Evolutionary conservation across 2,797 vertebrate genomes (phyloP).

Genomic region (Balearica regulorum): DNA sequence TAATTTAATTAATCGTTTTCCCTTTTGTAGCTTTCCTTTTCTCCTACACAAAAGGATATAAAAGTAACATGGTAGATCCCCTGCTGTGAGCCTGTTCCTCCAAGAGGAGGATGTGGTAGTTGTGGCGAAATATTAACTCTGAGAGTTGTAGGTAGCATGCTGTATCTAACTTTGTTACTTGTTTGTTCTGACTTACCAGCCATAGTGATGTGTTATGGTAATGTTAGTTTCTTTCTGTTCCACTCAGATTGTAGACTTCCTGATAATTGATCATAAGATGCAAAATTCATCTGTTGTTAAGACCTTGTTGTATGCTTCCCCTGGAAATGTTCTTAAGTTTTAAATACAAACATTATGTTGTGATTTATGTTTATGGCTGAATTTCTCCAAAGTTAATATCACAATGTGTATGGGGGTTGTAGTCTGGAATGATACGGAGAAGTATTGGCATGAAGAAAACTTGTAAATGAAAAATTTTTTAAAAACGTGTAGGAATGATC

Average conservation of each 20-base stretch:
- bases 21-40: neutral
- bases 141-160: accelerated
- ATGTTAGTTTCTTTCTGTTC: neutral
- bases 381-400: neutral
- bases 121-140: neutral
- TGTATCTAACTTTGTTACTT: neutral
- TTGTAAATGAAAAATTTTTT: neutral
- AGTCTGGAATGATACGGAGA: neutral
- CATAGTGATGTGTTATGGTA: neutral
- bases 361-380: neutral
- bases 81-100: neutral
- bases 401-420: neutral
- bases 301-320: neutral
- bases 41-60: neutral
- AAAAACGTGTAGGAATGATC: neutral
- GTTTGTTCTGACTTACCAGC: neutral
- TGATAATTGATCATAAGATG: neutral
- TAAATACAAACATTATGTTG: neutral
- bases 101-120: neutral
- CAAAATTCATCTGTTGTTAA: neutral
- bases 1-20: neutral
- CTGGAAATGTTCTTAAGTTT: neutral
- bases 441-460: neutral
- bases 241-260: neutral
- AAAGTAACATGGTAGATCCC: neutral